These are phyloP conservation scores for Heterotilapia buettikoferi DNA, from an alignment of 2,113 vertebrate species.

Conservation along the genomic window DNA sequence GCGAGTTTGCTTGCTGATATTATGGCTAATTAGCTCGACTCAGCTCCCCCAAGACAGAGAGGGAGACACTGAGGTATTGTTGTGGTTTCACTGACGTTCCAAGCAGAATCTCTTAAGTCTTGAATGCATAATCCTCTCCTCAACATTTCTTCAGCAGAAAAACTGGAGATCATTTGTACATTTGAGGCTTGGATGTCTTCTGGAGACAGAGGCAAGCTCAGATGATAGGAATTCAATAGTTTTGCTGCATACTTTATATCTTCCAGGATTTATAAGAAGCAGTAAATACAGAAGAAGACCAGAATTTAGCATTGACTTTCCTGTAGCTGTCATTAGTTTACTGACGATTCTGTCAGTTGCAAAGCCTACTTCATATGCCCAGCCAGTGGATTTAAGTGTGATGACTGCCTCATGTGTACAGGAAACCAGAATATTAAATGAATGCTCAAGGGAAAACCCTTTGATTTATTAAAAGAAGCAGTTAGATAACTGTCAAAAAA, in stretches of 20 bases:
- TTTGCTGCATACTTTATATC: not conserved
- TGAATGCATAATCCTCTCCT: slow-evolving; percentile 43
- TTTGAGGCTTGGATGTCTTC: slow-evolving; percentile 8
- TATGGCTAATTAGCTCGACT: slow-evolving; percentile 71
- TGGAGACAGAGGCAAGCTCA: not conserved
- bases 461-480: not conserved
- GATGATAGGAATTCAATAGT: slow-evolving; percentile 24
- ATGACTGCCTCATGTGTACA: not conserved
- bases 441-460: not conserved
- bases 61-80: slow-evolving; percentile 57
- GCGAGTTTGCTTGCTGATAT: slow-evolving; percentile 70
- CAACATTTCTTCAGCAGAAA: slow-evolving; percentile 20
- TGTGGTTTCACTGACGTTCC: slow-evolving; percentile 52
- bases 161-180: slow-evolving; percentile 21
- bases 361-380: not conserved
- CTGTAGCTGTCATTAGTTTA: not conserved
- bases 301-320: not conserved
- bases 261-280: not conserved
- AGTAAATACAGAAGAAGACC: not conserved
- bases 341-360: not conserved
- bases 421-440: not conserved
- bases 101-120: slow-evolving; percentile 42
- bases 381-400: not conserved
- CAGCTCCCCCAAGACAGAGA: slow-evolving; percentile 59
- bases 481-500: not conserved